These are phyloP conservation scores for Agrochola lychnidis DNA, from an alignment of 2,888 invertebrate genomes.

Conservation along the genomic window DNA sequence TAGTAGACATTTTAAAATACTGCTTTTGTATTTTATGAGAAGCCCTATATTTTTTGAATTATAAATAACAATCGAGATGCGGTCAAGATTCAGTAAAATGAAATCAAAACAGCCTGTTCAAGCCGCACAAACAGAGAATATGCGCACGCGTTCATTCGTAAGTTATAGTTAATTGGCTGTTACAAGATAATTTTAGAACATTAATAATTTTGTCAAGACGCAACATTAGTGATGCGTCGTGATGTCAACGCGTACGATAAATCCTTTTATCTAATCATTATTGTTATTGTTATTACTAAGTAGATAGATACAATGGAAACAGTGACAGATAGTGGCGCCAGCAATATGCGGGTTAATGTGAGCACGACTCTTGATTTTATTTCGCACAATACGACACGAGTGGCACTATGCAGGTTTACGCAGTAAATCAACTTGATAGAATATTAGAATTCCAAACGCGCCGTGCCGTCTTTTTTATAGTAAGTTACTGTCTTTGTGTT, in stretches of 20 bases:
- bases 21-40: slow-evolving; percentile 4
- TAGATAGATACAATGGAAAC: slow-evolving; percentile 75
- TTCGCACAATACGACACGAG: slow-evolving; percentile 62
- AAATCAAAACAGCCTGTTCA: slow-evolving; percentile 23
- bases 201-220: slow-evolving; percentile 68
- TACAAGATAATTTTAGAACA: slow-evolving; percentile 66
- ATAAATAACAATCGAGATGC: not conserved
- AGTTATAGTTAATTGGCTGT: slow-evolving; percentile 61
- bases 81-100: not conserved
- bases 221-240: slow-evolving; percentile 66
- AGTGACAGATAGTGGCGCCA: slow-evolving; percentile 80
- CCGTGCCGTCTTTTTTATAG: slow-evolving; percentile 58
- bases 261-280: slow-evolving; percentile 74
- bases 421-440: slow-evolving; percentile 69
- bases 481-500: slow-evolving; percentile 64
- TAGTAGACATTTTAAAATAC: not conserved
- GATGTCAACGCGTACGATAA: slow-evolving; percentile 72
- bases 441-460: slow-evolving; percentile 67
- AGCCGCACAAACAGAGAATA: slow-evolving; percentile 39
- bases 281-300: slow-evolving; percentile 73
- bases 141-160: slow-evolving; percentile 55
- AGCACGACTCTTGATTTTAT: slow-evolving; percentile 73
- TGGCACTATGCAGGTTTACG: slow-evolving; percentile 57
- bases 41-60: not conserved
- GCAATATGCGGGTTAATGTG: slow-evolving; percentile 84